Percentiles rank a stretch among this genome's conserved stretches.
Conservation (phyloP, 2,797 vertebrate species). For the Pampus argenteus region DNA sequence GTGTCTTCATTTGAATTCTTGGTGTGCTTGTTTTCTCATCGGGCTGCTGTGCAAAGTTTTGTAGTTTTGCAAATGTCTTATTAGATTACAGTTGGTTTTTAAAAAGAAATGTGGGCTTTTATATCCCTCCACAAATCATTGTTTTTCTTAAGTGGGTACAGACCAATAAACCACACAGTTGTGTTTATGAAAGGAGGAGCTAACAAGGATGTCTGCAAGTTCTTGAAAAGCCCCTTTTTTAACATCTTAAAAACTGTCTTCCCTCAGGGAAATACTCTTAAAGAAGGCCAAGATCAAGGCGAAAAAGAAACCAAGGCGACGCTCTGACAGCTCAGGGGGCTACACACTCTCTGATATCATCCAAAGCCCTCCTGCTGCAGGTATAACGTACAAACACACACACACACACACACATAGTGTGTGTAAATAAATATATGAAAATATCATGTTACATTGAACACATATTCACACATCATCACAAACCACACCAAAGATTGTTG, state of each 20-base stretch:
- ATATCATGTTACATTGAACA: background rate
- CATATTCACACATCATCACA: background rate
- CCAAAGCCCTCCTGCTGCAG: conserved; percentile 91
- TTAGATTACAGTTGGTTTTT: background rate
- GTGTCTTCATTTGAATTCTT: background rate
- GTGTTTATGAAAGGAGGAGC: background rate
- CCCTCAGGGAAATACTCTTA: conserved; percentile 88
- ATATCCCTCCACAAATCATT: background rate
- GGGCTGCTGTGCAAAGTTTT: background rate
- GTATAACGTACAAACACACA: conserved; percentile 70
- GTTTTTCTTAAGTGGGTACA: background rate
- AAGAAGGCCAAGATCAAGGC: conserved; percentile 94
- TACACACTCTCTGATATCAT: conserved; percentile 96
- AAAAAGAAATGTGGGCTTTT: background rate
- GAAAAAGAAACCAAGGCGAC: conserved; percentile 93
- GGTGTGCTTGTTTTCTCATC: background rate
- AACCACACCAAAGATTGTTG: background rate
- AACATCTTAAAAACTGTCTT: conserved; percentile 7
- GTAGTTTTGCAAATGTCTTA: background rate
- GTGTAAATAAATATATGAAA: too few relatives aligned
- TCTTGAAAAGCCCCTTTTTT: background rate
- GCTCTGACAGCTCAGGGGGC: conserved; percentile 95
- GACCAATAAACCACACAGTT: background rate
- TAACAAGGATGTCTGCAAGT: background rate
- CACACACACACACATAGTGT: background rate